Conservation (phyloP, 2,113 vertebrate species). For the Platycercus adscitus region DNA sequence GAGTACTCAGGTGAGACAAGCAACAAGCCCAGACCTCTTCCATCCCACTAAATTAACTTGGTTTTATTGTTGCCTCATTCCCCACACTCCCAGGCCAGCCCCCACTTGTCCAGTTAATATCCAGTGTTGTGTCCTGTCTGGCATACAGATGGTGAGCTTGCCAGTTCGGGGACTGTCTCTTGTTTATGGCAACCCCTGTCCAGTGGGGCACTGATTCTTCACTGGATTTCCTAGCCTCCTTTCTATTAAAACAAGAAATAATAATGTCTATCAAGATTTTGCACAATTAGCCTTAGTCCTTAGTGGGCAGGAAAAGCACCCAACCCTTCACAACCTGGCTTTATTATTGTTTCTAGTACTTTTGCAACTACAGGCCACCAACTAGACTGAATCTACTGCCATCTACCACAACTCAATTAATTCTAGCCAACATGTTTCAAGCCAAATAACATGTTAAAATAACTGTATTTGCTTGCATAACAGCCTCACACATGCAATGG, state of each 20-base stretch:
- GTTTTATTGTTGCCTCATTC: conserved; percentile 61
- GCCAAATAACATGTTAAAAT: conserved; percentile 13
- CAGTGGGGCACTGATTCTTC: not conserved
- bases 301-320: not conserved
- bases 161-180: not conserved
- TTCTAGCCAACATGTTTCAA: not conserved
- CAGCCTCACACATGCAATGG: not conserved
- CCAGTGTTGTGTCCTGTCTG: not conserved
- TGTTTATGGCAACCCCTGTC: not conserved
- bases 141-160: not conserved
- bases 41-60: conserved; percentile 39
- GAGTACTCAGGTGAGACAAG: conserved; percentile 12
- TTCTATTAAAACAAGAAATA: not conserved
- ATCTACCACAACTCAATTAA: conserved; percentile 45
- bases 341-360: conserved; percentile 6
- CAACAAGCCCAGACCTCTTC: conserved; percentile 52
- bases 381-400: not conserved
- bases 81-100: conserved; percentile 35
- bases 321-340: not conserved
- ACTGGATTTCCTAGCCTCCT: not conserved
- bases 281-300: not conserved
- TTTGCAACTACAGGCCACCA: conserved; percentile 2
- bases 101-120: conserved; percentile 61
- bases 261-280: not conserved
- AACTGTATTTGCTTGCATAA: not conserved